These are phyloP conservation scores for Leptobrachium leishanense DNA, from an alignment of 2,113 vertebrate genomes.

Conservation along the genomic window DNA sequence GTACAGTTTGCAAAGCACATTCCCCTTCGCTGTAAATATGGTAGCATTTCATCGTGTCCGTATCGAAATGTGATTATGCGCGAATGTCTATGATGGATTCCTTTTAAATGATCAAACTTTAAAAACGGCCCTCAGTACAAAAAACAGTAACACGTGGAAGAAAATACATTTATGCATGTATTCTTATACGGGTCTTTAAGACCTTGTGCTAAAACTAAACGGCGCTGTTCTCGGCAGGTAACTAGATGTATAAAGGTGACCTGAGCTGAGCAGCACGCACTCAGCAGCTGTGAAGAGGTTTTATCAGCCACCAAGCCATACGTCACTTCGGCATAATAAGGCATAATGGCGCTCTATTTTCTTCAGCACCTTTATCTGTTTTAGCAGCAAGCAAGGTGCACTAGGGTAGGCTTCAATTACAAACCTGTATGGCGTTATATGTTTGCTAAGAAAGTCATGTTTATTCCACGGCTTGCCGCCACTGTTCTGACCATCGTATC, in stretches of 20 bases:
- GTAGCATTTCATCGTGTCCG: too few species aligned
- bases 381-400: conserved; percentile 4
- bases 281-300: conserved; percentile 22
- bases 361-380: conserved; percentile 15
- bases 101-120: too few species aligned
- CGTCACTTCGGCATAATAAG: conserved; percentile 30
- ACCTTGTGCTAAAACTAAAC: conserved; percentile 25
- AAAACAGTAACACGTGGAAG: too few species aligned
- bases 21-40: too few species aligned
- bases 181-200: too few species aligned
- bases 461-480: conserved; percentile 5
- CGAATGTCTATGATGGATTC: too few species aligned
- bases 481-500: conserved; percentile 10
- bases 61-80: too few species aligned
- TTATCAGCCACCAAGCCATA: conserved; percentile 27
- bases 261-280: conserved; percentile 14
- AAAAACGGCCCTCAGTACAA: too few species aligned
- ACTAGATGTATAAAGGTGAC: conserved; percentile 11
- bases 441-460: conserved; percentile 6
- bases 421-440: conserved; percentile 5
- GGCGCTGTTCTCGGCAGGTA: conserved; percentile 5
- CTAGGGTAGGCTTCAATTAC: conserved; percentile 2
- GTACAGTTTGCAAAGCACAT: too few species aligned
- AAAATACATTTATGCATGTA: too few species aligned
- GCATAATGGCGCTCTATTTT: conserved; percentile 38